These are phyloP conservation scores for Macrocentrus cingulum DNA, from an alignment of 1,140 invertebrate species.

Conservation along the genomic window DNA sequence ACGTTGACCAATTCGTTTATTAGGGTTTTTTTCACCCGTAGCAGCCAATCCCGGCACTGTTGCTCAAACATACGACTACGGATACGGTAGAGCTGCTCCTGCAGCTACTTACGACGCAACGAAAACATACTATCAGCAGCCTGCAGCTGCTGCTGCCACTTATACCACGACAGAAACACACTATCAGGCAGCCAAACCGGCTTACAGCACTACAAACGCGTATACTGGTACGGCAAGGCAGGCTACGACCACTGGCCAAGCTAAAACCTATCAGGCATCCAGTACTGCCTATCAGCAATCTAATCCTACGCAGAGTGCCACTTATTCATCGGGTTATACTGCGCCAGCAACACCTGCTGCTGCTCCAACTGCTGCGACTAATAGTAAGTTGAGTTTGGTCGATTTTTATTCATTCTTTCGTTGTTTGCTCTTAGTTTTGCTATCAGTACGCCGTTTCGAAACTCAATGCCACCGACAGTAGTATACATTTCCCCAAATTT, in stretches of 20 bases:
- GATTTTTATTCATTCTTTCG: conserved; percentile 27
- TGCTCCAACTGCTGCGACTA: conserved; percentile 56
- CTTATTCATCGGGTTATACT: conserved; percentile 56
- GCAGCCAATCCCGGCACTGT: conserved; percentile 66
- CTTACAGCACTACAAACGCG: conserved; percentile 67
- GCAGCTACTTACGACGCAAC: conserved; percentile 66
- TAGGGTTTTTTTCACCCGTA: conserved; percentile 33
- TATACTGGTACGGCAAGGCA: conserved; percentile 65
- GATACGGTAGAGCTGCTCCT: conserved; percentile 66
- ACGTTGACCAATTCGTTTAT: conserved; percentile 32
- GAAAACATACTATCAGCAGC: conserved; percentile 70
- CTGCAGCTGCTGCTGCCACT: conserved; percentile 67
- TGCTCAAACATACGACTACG: conserved; percentile 69
- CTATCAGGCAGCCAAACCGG: conserved; percentile 61
- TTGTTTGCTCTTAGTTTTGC: neutral
- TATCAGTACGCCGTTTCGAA: no score
- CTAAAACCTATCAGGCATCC: conserved; percentile 57
- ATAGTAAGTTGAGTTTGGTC: no score
- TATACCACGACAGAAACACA: conserved; percentile 73
- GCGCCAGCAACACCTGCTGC: conserved; percentile 65
- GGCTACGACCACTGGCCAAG: conserved; percentile 62
- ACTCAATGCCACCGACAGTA: no score
- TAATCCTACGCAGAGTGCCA: conserved; percentile 54
- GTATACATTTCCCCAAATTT: no score
- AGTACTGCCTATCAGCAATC: conserved; percentile 56